Percentiles rank a stretch among this genome's conserved stretches.
These are phyloP conservation scores for Melanaphis sacchari DNA, from an alignment of 1,140 invertebrate species.

Conservation along the genomic window DNA sequence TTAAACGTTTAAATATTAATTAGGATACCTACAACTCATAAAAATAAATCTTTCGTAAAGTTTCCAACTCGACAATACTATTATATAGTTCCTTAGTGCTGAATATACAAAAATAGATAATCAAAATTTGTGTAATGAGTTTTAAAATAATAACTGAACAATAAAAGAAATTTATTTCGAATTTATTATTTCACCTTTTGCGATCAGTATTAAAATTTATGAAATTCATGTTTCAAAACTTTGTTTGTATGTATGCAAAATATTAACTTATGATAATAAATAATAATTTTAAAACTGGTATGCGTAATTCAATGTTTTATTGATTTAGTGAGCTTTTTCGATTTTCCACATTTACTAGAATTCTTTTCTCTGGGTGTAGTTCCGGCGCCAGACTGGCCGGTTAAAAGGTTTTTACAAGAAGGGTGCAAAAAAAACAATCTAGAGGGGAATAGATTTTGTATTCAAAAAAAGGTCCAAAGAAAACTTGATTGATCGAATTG, in stretches of 20 bases:
- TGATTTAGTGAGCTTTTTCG: background rate
- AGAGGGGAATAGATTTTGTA: constrained; percentile 13
- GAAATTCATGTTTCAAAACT: background rate
- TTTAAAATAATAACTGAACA: background rate
- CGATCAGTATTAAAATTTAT: background rate
- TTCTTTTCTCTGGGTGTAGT: background rate
- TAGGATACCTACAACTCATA: background rate
- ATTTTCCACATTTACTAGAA: background rate
- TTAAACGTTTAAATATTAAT: background rate
- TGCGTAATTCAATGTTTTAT: background rate
- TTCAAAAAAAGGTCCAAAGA: constrained; percentile 14
- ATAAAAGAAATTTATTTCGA: background rate
- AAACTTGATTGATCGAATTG: constrained; percentile 35
- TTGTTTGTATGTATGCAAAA: background rate
- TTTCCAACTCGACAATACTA: background rate
- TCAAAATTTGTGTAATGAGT: background rate
- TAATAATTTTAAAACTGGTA: background rate
- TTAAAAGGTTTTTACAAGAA: constrained; percentile 42
- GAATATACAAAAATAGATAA: background rate
- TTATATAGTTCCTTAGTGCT: background rate
- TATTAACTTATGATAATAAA: background rate
- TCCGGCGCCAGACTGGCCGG: constrained; percentile 43
- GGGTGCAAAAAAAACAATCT: constrained; percentile 32
- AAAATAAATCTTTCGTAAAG: background rate
- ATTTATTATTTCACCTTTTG: background rate